Conservation (phyloP, 1,140 invertebrate species). For the Rhagoletis zephyria region DNA sequence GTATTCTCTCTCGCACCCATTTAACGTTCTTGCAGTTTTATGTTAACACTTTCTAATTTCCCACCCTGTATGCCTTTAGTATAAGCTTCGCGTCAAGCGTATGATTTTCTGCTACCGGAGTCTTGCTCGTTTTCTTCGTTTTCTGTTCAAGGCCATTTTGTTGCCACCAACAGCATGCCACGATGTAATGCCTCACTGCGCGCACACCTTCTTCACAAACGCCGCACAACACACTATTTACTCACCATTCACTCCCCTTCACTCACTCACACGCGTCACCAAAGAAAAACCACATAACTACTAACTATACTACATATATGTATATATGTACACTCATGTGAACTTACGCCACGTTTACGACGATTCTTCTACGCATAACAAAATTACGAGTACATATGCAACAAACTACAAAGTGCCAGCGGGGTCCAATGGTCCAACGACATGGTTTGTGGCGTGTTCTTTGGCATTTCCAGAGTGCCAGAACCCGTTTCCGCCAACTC, state of each 20-base stretch:
- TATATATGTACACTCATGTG: neutral
- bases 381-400: neutral
- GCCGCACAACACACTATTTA: neutral
- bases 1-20: neutral
- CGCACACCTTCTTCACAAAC: neutral
- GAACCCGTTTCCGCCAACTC: conserved; percentile 10
- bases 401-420: conserved; percentile 4
- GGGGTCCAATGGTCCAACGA: neutral
- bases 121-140: conserved; percentile 39
- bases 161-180: conserved; percentile 23
- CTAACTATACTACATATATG: neutral
- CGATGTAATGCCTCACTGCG: conserved; percentile 25
- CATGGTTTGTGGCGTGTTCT: conserved; percentile 45
- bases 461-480: conserved; percentile 31
- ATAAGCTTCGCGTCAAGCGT: conserved; percentile 13
- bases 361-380: conserved; percentile 25
- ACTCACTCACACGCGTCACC: neutral
- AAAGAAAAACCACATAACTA: neutral
- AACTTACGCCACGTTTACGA: conserved; percentile 26
- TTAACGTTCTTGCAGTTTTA: neutral
- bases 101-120: conserved; percentile 32
- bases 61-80: neutral
- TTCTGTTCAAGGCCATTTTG: conserved; percentile 49
- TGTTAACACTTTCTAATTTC: neutral
- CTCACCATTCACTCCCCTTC: conserved; percentile 16